Base-by-base conservation (phyloP, 2,797 vertebrate genomes). In the Pseudomugil tenellus region DNA sequence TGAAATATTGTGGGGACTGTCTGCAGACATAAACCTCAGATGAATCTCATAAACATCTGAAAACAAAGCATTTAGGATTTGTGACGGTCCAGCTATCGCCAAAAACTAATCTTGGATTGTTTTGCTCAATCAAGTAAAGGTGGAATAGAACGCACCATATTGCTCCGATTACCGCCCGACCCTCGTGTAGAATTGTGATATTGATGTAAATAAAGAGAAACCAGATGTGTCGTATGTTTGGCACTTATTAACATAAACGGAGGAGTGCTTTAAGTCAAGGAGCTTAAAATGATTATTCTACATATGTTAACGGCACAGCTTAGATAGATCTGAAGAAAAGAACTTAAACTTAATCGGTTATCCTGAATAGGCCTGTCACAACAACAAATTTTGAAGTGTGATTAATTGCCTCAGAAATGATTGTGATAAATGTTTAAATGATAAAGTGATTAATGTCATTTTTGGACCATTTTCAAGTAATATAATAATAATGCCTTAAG, bases 81-180 rank as follows among this genome's bases (percentile, higher is more conserved):
- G 66, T 74, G 86, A 90, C 91, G 87, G 88, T 64, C 88, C 88
- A 89, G 90, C 85, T 87, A 88, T 90, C 83, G 34, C 82, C 70
- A 60, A 74, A 81, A 72, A 52, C 58, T 79, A 62, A 71, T 53
- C 56, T 62, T 21, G 0, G 62, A 56, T 65, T 49, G 68, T 41
- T 63, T 62, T 11, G 12, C 55, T 73, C 21, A 56, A 57, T 19
- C 74, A 53, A 35, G 60, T 64, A 60, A 68, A 85, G 69, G 21
- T 23, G 19, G 49, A 54, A 46, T 19, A 63, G 29, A 69, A 56
- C 14, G 71, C 64, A 34, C 23, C 7, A 26, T 85, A 88, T 88
- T 88, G 87, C 90, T 89, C 72, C 79, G 65, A 78, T 85, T 37
- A 12, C 28, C 70, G 61, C 53, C 62, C 1, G 13, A 56, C 53